Evolutionary conservation across 2,113 vertebrate species (phyloP), one percentile per base, ranked within the genome.

Genomic region (Plecotus auritus): DNA sequence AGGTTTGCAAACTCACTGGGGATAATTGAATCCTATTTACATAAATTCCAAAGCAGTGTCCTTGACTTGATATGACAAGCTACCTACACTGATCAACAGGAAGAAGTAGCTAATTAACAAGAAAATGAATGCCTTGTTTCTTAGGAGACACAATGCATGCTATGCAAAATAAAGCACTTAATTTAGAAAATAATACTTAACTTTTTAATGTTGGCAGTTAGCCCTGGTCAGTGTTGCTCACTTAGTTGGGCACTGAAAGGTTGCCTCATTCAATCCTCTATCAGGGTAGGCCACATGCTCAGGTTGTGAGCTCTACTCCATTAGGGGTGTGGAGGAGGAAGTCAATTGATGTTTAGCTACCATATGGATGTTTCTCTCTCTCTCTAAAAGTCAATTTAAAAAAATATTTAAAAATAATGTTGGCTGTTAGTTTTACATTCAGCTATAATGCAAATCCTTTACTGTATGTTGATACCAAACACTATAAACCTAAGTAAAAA

Each of bases 101-200:
- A 97, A 95, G 7, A 87, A 40, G 23, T 90, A 96, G 91, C 5
- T 28, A 72, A 81, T 85, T 90, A 78, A 90, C 59, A 84, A 95
- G 61, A 93, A 40, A 69, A 87, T 78, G 88, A 96, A 88, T 1
- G 0, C 10, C 20, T 23, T 26, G 76, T 95, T 91, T 72, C 26
- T 37, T 85, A 83, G 37, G 40, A 51, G 35, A 11, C n/a, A 70
- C 6, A 80, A 32, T 59, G 16, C 20, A 72, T 83, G 20, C 7
- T 81, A 49, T 85, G 4, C 17, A 76, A 95, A 85, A n/a, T 35
- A 89, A 81, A 95, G 2, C 6, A 47, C 3, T 73, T 88, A 88
- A 73, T 74, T 91, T 85, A 26, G 32, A n/a, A n/a, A 61, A 56
- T 91, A 61, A 91, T 54, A 22, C 3, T 74, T 87, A 40, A 76